These are phyloP conservation scores for Lepus americanus DNA, from an alignment of 2,113 vertebrate genomes.

Conservation along the genomic window DNA sequence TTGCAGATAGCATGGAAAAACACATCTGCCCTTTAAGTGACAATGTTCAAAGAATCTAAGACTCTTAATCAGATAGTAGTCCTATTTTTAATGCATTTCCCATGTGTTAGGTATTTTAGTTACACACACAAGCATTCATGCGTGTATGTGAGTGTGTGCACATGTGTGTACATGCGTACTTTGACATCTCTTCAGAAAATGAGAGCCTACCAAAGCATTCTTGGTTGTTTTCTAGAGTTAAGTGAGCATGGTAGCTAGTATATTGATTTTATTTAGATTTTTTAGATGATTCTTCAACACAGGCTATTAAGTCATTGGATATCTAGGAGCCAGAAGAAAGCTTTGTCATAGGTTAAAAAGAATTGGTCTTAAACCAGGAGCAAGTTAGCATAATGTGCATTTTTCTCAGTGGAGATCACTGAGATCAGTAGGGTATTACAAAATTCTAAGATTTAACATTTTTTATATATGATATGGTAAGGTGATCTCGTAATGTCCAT, in stretches of 20 bases:
- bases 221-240: not conserved
- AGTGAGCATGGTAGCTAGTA: not conserved
- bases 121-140: not conserved
- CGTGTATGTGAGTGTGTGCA: not conserved
- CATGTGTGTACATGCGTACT: not conserved
- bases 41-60: not conserved
- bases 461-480: not conserved
- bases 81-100: not conserved
- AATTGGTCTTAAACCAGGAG: not conserved
- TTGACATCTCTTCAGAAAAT: not conserved
- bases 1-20: conserved; percentile 54
- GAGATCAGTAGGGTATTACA: not conserved
- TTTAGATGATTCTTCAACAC: conserved; percentile 40
- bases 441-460: not conserved
- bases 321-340: conserved; percentile 13
- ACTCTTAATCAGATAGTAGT: not conserved
- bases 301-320: conserved; percentile 10
- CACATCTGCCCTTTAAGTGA: not conserved
- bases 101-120: not conserved
- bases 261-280: conserved; percentile 15
- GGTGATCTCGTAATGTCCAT: not conserved
- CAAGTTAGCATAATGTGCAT: not conserved
- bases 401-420: not conserved
- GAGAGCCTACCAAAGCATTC: not conserved
- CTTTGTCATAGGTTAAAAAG: conserved; percentile 41